Percentiles rank a stretch among this genome's conserved stretches.
These are phyloP conservation scores for Heliangelus exortis DNA, from an alignment of 2,797 vertebrate genomes.

Conservation along the genomic window DNA sequence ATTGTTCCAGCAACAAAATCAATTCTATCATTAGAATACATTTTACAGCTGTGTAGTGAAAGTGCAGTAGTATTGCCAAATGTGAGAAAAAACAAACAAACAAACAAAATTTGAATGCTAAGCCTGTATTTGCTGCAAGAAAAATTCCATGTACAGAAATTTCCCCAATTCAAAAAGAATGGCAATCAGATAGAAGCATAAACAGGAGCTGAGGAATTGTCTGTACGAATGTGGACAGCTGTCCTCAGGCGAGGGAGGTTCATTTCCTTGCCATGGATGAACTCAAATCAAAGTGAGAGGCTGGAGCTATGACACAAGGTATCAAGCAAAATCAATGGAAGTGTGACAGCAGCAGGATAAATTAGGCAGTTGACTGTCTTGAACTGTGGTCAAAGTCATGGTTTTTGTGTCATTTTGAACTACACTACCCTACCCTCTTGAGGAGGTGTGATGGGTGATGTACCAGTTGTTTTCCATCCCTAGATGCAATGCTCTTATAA, in stretches of 20 bases:
- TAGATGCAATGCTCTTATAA: conserved; percentile 14
- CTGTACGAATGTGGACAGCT: neutral
- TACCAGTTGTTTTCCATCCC: conserved; percentile 22
- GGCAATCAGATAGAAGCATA: neutral
- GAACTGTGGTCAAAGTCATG: conserved; percentile 18
- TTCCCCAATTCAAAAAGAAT: neutral
- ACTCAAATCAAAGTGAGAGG: neutral
- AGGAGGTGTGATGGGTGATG: conserved; percentile 1
- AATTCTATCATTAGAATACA: neutral
- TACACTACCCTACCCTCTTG: conserved; percentile 8
- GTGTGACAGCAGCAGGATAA: neutral
- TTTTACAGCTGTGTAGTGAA: neutral
- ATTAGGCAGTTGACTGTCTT: neutral
- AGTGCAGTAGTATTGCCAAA: neutral
- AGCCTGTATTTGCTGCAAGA: neutral
- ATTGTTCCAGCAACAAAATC: neutral
- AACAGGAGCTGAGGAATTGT: neutral
- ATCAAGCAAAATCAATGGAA: neutral
- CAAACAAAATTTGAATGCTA: neutral
- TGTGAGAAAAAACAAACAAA: neutral
- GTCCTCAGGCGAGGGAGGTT: neutral
- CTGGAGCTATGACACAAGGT: neutral
- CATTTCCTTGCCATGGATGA: neutral
- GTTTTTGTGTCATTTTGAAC: conserved; percentile 47
- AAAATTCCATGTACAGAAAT: neutral